phyloP scores from a whole-genome alignment of 2,888 invertebrate species.

The Diadegma fenestrale region DNA sequence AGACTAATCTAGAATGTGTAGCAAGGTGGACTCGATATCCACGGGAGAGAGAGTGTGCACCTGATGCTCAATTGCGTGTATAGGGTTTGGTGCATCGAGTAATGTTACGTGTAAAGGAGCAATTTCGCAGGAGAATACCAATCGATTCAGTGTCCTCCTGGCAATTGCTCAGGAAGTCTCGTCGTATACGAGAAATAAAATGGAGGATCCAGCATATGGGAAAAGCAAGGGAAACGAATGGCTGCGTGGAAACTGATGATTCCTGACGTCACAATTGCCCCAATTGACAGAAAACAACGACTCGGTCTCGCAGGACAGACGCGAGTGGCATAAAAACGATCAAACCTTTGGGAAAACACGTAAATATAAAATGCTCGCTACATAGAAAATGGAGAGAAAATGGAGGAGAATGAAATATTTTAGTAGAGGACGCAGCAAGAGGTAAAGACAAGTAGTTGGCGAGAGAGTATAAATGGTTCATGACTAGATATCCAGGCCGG shows the following conservation, averaged over 20 bases:
- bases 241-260: neutral
- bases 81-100: conserved; percentile 30
- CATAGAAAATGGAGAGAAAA: no score
- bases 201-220: neutral
- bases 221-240: neutral
- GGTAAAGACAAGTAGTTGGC: neutral
- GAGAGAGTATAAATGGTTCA: neutral
- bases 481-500: neutral
- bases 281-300: neutral
- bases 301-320: neutral
- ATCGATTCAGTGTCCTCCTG: conserved; percentile 39
- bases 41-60: conserved; percentile 32
- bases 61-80: conserved; percentile 30
- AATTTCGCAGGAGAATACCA: conserved; percentile 52
- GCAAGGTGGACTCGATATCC: conserved; percentile 37
- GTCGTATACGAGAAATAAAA: neutral
- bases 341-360: neutral
- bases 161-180: neutral
- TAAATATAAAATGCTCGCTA: neutral
- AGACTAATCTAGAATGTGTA: conserved; percentile 23
- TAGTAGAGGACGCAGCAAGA: neutral
- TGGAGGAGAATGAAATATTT: neutral
- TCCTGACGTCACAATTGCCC: neutral
- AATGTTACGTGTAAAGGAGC: conserved; percentile 46
- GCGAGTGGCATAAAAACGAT: neutral